Evolutionary conservation across 2,113 vertebrate genomes (phyloP).

Genomic region (Abramis brama): DNA sequence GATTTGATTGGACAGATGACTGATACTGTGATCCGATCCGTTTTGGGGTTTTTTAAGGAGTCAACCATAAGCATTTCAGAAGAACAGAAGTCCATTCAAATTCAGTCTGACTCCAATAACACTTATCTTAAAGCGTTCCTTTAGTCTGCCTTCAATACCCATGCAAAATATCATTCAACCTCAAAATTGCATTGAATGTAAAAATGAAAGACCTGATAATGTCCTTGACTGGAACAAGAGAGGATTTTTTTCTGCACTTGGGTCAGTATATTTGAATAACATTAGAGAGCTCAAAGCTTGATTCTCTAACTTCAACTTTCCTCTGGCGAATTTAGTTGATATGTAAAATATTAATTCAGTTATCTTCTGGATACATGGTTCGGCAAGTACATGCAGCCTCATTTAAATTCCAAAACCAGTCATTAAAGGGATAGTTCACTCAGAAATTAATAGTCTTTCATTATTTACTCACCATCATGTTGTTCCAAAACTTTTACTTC

Average conservation of each 20-base stretch:
- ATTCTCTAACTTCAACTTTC: slow-evolving; percentile 67
- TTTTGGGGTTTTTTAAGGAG: neutral
- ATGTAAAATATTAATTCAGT: slow-evolving; percentile 82
- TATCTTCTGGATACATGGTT: slow-evolving; percentile 69
- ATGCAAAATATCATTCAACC: slow-evolving; percentile 57
- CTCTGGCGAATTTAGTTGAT: slow-evolving; percentile 70
- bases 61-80: neutral
- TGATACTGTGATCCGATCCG: neutral
- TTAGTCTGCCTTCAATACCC: slow-evolving; percentile 46
- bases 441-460: neutral
- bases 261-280: slow-evolving; percentile 79
- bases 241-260: slow-evolving; percentile 77
- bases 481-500: neutral
- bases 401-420: slow-evolving; percentile 76
- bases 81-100: neutral
- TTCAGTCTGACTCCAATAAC: slow-evolving; percentile 37
- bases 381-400: slow-evolving; percentile 74
- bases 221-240: slow-evolving; percentile 80
- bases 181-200: slow-evolving; percentile 76
- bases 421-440: slow-evolving; percentile 57
- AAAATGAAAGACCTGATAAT: slow-evolving; percentile 79
- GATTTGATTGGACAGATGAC: neutral
- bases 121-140: slow-evolving; percentile 52
- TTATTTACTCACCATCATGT: slow-evolving; percentile 15
- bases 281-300: slow-evolving; percentile 71